Evolutionary conservation across 2,113 vertebrate species (phyloP), one percentile per base, ranked within the genome.

Genomic region (Beaufortia kweichowensis): DNA sequence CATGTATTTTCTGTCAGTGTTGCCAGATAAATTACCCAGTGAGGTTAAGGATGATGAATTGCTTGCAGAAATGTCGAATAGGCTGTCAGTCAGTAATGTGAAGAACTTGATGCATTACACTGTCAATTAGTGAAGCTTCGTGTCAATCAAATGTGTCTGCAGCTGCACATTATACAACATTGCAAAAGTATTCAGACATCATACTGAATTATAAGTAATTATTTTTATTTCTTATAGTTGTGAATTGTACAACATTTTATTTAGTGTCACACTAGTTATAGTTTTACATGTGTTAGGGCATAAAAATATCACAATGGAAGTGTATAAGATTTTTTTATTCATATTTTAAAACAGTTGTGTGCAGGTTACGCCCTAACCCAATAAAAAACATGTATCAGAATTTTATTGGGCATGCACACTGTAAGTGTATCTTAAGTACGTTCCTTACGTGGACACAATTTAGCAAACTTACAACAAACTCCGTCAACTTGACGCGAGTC

Each of bases 21-120:
- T n/a, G 62, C 23, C 26, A 41, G 21, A 43, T 46, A 28, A 61
- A 17, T 71, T 66, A 65, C 46, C 24, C 23, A 24, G 35, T 59
- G 56, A 9, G 35, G 23, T 67, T 35, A 53, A 78, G 46, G 33
- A 73, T 85, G 81, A 85, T 77, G 68, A 75, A 79, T 81, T 50
- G 67, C 57, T 62, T 64, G 68, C 56, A 26, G 19, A 28, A 24
- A 26, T 31, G 63, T n/a, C n/a, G n/a, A n/a, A n/a, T n/a, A n/a
- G n/a, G n/a, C n/a, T n/a, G n/a, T n/a, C n/a, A n/a, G n/a, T n/a
- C n/a, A n/a, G n/a, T n/a, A n/a, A n/a, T n/a, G n/a, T n/a, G n/a
- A n/a, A n/a, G n/a, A 50, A 35, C 9, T 12, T 74, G 50, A 79
- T 15, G 65, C 72, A 66, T 62, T 55, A 56, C 26, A 17, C 50